A percentile compares a stretch with the other conserved stretches of the same genome.
phyloP scores from a whole-genome alignment of 2,113 vertebrate genomes.

The Gadus macrocephalus region DNA sequence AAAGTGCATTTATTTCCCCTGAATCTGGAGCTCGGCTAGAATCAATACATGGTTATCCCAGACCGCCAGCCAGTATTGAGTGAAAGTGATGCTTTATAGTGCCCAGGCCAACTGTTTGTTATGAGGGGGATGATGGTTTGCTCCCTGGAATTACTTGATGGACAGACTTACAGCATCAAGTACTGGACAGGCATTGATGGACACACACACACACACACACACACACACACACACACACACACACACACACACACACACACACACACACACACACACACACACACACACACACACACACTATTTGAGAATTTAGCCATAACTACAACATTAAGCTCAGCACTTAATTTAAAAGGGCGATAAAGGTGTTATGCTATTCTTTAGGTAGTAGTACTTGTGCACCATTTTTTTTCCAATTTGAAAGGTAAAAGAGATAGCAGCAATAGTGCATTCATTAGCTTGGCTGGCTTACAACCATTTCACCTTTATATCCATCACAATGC shows the following conservation, averaged over 20 bases:
- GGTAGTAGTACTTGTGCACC: too few relatives aligned
- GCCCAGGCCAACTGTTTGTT: neutral
- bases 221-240: neutral
- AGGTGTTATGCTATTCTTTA: too few relatives aligned
- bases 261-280: constrained; percentile 1
- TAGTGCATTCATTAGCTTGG: too few relatives aligned
- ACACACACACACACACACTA: neutral
- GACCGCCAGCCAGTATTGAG: constrained; percentile 1
- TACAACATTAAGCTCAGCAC: too few relatives aligned
- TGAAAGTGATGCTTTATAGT: neutral
- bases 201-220: neutral
- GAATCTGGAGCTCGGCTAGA: neutral
- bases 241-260: constrained; percentile 2
- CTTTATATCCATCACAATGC: too few relatives aligned
- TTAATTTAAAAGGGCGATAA: too few relatives aligned
- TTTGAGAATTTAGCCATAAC: too few relatives aligned
- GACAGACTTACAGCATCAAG: neutral
- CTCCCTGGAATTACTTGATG: neutral
- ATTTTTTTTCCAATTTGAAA: too few relatives aligned
- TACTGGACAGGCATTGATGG: too few relatives aligned
- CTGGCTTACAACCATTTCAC: too few relatives aligned
- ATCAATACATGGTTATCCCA: constrained; percentile 6
- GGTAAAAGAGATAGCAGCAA: too few relatives aligned
- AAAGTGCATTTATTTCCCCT: neutral
- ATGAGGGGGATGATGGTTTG: neutral